Evolutionary conservation across 1,140 invertebrate genomes (phyloP).

Genomic region (Colletes latitarsis): DNA sequence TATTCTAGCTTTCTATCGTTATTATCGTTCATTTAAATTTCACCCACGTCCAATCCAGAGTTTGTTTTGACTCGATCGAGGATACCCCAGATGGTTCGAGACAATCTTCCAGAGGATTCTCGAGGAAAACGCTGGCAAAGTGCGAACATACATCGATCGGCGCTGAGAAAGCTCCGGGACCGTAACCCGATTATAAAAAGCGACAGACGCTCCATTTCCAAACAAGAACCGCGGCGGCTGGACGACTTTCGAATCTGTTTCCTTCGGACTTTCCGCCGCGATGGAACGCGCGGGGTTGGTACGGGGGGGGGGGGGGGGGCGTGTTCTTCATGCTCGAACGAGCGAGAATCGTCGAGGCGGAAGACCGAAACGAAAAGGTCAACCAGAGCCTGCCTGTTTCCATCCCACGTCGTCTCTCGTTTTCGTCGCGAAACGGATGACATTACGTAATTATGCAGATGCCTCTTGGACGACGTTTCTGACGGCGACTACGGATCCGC

Average conservation of each 20-base stretch:
- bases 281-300: too few relatives aligned
- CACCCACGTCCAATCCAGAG: too few relatives aligned
- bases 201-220: conserved; percentile 10
- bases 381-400: too few relatives aligned
- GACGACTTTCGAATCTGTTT: conserved; percentile 34
- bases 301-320: too few relatives aligned
- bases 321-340: conserved; percentile 5
- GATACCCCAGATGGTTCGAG: neutral
- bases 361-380: conserved; percentile 9
- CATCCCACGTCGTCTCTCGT: neutral
- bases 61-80: too few relatives aligned
- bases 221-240: conserved; percentile 1
- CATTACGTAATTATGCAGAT: conserved; percentile 23
- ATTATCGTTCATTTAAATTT: too few relatives aligned
- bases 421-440: neutral
- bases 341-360: conserved; percentile 17
- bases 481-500: too few relatives aligned
- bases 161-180: neutral
- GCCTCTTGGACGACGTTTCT: neutral
- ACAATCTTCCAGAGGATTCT: too few relatives aligned
- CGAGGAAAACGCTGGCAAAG: conserved; percentile 12
- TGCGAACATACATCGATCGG: neutral
- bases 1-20: too few relatives aligned
- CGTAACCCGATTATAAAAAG: conserved; percentile 30
- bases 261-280: conserved; percentile 12